Base-by-base conservation (phyloP, 2,113 vertebrate genomes). In the Cheilinus undulatus region DNA sequence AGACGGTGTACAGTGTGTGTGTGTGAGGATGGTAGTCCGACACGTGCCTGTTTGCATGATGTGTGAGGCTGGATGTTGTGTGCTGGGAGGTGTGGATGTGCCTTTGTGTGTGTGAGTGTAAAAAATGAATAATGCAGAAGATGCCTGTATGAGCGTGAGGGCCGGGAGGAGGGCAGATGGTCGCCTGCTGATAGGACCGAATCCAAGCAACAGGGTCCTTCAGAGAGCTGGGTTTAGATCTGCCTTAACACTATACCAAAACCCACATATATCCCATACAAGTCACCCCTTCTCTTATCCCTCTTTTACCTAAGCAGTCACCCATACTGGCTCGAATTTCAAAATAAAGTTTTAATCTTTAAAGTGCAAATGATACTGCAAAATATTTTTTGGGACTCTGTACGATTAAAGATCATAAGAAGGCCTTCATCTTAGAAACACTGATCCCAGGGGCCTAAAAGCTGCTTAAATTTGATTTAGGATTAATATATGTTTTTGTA, bases 81-180 rank as follows among this genome's bases (percentile, higher is more conserved):
- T 46, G 53, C 19, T 57, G 52, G 7, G 36, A 51, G 17, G 32
- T 48, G 24, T 27, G 66, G 52, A 32, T 45, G 50, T 51, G 45
- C 14, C 14, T 45, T 27, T 75, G 23, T 46, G 38, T 58, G 43
- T 40, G 73, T 43, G 46, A 49, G 52, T 32, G 54, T 49, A 68
- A 60, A 76, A 73, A 73, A 86, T 85, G 86, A 87, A 89, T 88
- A 90, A 89, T 91, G 84, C 76, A 90, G 60, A 70, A 52, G 65
- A 80, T 65, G 84, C 77, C 80, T 84, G 76, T 81, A 71, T 26
- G 69, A 86, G 72, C 15, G 3, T 66, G 75, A 80, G 78, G 80
- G 69, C 74, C 42, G 26, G 65, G 78, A 83, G 80, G 82, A 86
- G 86, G 87, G 86, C 84, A 91, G 90, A 90, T 84, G 90, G 87